Conservation (phyloP, 2,113 vertebrate genomes). For the Corydoras sp. region DNA sequence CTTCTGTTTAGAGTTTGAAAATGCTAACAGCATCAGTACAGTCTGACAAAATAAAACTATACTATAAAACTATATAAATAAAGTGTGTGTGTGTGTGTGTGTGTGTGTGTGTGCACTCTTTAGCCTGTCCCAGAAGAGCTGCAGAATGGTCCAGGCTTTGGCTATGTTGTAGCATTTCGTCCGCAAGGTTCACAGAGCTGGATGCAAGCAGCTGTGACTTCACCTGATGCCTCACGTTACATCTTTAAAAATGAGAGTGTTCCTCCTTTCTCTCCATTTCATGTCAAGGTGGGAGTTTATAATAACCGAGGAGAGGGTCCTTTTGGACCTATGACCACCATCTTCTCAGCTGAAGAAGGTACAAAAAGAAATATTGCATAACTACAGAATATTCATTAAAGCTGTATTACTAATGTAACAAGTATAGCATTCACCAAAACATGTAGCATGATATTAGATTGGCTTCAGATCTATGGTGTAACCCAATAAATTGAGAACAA, state of each 20-base stretch:
- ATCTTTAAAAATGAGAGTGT: constrained; percentile 92
- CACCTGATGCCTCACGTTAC: constrained; percentile 80
- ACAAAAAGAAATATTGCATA: too few species aligned
- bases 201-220: constrained; percentile 95
- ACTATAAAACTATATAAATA: too few species aligned
- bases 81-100: neutral
- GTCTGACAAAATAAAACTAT: neutral
- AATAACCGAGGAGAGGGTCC: constrained; percentile 95
- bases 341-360: constrained; percentile 97
- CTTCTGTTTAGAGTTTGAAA: neutral
- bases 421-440: too few species aligned
- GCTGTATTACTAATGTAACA: too few species aligned
- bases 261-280: constrained; percentile 89
- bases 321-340: constrained; percentile 78
- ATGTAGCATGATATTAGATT: too few species aligned
- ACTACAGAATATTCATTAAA: too few species aligned
- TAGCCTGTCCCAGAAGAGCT: constrained; percentile 94
- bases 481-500: too few species aligned
- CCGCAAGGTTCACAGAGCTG: constrained; percentile 80
- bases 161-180: constrained; percentile 93
- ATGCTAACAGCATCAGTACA: neutral
- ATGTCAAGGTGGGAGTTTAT: constrained; percentile 93
- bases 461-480: too few species aligned
- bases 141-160: constrained; percentile 92
- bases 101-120: neutral